Percentiles rank a stretch among this genome's conserved stretches.
These are phyloP conservation scores for Phoenicopterus ruber DNA, from an alignment of 2,113 vertebrate species.

Conservation along the genomic window DNA sequence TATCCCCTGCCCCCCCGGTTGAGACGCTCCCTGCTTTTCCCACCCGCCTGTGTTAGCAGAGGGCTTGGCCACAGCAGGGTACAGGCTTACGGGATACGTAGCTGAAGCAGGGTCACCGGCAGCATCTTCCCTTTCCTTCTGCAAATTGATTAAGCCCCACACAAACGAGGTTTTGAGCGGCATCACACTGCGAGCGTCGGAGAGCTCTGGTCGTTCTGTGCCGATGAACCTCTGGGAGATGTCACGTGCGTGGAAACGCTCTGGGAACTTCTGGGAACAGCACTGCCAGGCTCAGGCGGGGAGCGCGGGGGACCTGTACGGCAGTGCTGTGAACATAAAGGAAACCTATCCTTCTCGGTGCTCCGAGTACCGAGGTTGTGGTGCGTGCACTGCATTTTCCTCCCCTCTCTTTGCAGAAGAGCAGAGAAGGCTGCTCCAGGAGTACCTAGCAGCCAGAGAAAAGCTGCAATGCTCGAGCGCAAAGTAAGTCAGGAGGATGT, in stretches of 20 bases:
- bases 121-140: neutral
- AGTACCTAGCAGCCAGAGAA: constrained; percentile 40
- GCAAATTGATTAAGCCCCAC: neutral
- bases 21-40: neutral
- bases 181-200: rapidly evolving
- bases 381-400: neutral
- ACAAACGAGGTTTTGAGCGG: neutral
- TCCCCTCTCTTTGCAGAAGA: constrained; percentile 36
- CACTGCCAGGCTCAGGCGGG: neutral
- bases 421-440: constrained; percentile 15
- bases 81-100: rapidly evolving
- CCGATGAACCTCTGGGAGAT: neutral
- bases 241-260: rapidly evolving
- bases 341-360: rapidly evolving
- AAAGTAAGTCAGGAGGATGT: constrained; percentile 58
- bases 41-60: neutral
- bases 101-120: neutral
- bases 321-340: too few species aligned
- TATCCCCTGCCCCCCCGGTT: neutral
- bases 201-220: neutral
- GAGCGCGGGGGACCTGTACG: rapidly evolving
- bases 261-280: neutral
- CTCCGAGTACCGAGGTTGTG: too few species aligned
- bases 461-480: constrained; percentile 21
- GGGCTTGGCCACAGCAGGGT: neutral